Base-by-base conservation (phyloP, 2,113 vertebrate genomes). In the Colistium nudipinnis region DNA sequence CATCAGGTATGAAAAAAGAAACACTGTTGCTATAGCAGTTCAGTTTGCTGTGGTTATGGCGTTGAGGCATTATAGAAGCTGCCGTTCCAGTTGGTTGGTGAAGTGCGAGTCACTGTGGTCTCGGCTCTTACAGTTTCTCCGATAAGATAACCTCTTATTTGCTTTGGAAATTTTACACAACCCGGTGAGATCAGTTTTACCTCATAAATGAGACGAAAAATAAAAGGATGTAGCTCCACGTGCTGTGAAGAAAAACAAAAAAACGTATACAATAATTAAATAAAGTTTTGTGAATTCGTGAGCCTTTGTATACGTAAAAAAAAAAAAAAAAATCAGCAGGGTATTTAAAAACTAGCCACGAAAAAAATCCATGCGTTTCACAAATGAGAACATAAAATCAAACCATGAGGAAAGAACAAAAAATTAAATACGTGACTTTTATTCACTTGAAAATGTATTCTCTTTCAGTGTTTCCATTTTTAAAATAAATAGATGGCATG, bases 401-500 rank as follows among this genome's bases (percentile, higher is more conserved):
- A 83, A 57, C 33, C 65, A 66, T 83, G 78, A 82, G 41, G 67
- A 86, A 88, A 75, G 53, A 76, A 81, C 66, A 53, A 66, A 88
- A 22, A 81, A 87, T 83, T 83, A 86, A 88, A 90, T 91, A 87
- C 57, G 85, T 87, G 84, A 80, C 49, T 89, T 89, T 91, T 85
- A 89, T 93, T 91, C 70, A 84, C 67, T 89, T 90, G 81, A 87
- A 82, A 92, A 94, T 95, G 94, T 96, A 96, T 95, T 97, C 93
- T 61, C 93, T 90, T 91, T 95, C 92, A 95, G 94, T 95, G 95
- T 91, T 86, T 91, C 75, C 76, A 83, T 92, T 88, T n/a, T 91
- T 87, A 92, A 93, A 93, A 96, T 96, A 98, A 97, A 96, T 96
- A 96, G 93, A 96, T 91, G 93, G 90, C 91, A 92, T 92, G 90